These are phyloP conservation scores for Sabatieria punctata DNA, from an alignment of 2,888 invertebrate genomes.

Conservation along the genomic window DNA sequence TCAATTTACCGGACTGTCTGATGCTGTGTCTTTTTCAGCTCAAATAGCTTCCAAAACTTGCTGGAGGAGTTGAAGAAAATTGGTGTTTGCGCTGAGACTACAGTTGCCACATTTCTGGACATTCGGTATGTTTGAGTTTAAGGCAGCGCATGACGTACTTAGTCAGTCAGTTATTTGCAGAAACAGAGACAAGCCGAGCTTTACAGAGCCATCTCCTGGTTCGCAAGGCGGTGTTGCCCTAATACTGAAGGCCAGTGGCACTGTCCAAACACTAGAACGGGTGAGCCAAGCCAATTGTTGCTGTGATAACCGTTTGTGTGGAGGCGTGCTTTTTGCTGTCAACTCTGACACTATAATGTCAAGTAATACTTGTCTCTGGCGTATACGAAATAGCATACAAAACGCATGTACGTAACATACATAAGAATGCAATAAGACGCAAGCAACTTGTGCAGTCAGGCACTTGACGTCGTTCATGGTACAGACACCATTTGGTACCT, in stretches of 20 bases:
- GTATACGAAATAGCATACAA: too few species aligned
- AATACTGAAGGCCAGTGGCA: conserved; percentile 8
- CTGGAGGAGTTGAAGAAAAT: conserved; percentile 5
- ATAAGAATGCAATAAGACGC: too few species aligned
- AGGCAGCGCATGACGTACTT: neutral
- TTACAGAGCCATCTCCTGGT: conserved; percentile 1
- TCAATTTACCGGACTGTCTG: too few species aligned
- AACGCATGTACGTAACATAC: too few species aligned
- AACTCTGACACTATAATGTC: too few species aligned
- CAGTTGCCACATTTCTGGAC: neutral
- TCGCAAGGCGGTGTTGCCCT: conserved; percentile 5
- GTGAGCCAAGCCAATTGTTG: conserved; percentile 7
- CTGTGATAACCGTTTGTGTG: too few species aligned
- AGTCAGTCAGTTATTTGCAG: neutral
- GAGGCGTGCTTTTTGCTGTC: too few species aligned
- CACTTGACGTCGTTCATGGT: too few species aligned
- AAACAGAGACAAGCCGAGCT: neutral
- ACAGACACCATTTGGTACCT: too few species aligned
- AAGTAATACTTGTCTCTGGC: too few species aligned
- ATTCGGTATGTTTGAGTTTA: neutral
- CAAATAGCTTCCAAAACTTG: conserved; percentile 8
- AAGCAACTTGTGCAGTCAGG: too few species aligned
- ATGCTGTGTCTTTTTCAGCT: conserved; percentile 1
- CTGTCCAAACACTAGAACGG: conserved; percentile 8
- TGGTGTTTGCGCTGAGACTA: conserved; percentile 1